Percentiles rank a stretch among this genome's conserved stretches.
Evolutionary conservation across 1,140 invertebrate species (phyloP).

Genomic region (Anastrepha obliqua): DNA sequence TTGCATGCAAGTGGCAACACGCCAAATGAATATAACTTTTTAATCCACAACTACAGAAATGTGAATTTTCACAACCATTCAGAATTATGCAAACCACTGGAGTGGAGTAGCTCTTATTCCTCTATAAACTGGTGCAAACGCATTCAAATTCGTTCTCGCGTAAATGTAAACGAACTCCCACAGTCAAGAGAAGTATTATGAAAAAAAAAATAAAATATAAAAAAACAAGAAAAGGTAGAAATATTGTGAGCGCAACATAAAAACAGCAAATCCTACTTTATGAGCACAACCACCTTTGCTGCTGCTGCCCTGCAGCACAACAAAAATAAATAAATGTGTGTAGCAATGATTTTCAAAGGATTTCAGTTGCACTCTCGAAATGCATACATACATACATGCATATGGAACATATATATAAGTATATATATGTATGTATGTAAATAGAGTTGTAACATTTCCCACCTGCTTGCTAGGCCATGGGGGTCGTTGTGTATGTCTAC

Average conservation of each 20-base stretch:
- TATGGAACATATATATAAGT: background rate
- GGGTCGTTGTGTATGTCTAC: background rate
- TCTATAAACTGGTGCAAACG: background rate
- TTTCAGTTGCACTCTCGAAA: background rate
- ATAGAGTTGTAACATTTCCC: background rate
- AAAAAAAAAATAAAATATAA: background rate
- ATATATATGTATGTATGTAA: background rate
- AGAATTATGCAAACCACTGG: background rate
- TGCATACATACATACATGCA: background rate
- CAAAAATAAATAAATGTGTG: background rate
- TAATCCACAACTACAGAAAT: constrained; percentile 12
- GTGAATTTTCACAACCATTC: constrained; percentile 24
- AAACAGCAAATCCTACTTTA: constrained; percentile 46
- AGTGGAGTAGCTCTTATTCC: background rate
- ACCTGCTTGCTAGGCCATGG: constrained; percentile 11
- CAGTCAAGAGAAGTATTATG: background rate
- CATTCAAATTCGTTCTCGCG: constrained; percentile 43
- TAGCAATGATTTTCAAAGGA: constrained; percentile 21
- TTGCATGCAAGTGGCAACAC: background rate
- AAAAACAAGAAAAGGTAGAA: constrained; percentile 1
- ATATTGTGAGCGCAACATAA: background rate
- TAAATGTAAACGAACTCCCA: constrained; percentile 44
- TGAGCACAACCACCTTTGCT: constrained; percentile 1
- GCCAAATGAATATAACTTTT: constrained; percentile 13
- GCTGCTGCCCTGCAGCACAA: background rate